phyloP scores from a whole-genome alignment of 2,797 vertebrate genomes.

The Sternarchorhynchus goeldii region DNA sequence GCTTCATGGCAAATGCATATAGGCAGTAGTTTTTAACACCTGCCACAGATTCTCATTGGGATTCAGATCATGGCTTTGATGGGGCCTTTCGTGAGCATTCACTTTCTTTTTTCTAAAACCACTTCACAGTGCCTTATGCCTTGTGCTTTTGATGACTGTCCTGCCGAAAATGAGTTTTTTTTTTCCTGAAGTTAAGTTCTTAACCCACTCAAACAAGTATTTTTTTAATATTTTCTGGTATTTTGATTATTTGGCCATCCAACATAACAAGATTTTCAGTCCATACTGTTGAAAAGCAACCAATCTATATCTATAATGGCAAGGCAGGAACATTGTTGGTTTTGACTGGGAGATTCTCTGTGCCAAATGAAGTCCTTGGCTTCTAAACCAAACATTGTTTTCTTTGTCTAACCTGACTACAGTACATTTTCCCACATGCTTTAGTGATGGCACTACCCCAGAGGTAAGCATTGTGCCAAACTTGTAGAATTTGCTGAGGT shows the following conservation, averaged over 20 bases:
- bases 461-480: neutral
- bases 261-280: neutral
- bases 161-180: neutral
- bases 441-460: conserved; percentile 7
- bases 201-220: neutral
- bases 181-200: neutral
- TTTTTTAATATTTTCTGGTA: neutral
- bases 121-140: neutral
- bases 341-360: conserved; percentile 8
- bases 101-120: neutral
- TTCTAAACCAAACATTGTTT: neutral
- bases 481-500: neutral
- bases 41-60: neutral
- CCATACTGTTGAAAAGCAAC: neutral
- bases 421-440: no score
- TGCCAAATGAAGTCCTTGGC: conserved; percentile 10
- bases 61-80: neutral
- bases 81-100: neutral
- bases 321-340: neutral
- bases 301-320: neutral
- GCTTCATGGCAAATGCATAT: neutral
- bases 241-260: conserved; percentile 1
- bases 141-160: neutral
- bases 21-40: neutral
- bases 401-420: neutral